Evolutionary conservation across 2,888 invertebrate genomes (phyloP), one percentile per base, ranked within the genome.

Genomic region (Nudaria mundana): DNA sequence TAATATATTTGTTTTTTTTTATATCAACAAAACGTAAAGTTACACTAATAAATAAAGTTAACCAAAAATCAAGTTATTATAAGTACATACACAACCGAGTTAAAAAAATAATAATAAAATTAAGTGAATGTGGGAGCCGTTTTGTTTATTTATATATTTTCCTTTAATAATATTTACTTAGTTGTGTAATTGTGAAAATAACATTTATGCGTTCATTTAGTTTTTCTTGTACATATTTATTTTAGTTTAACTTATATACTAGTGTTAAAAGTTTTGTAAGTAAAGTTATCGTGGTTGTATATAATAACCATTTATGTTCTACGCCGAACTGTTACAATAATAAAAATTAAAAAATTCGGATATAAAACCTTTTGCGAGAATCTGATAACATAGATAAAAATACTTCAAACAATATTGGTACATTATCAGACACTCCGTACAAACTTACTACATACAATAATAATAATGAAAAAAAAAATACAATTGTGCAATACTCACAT

Each of bases 81-180:
- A 90, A 90, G 90, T 91, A 91, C 87, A 87, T 81, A 89, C 88
- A 87, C 84, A 88, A 88, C 85, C 86, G 81, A 85, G 79, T 77
- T 73, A 80, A 73, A 72, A 76, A 76, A 62, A 50, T 63, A 70
- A 69, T n/a, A n/a, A n/a, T n/a, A n/a, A 60, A 71, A 73, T 65
- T 69, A 76, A 68, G 64, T 66, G 60, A 55, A 65, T 59, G 53
- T 64, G 66, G 71, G 73, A 75, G 72, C 71, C 60, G 57, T 62
- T 64, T 59, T 63, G 54, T 20, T 20, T 20, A 20, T 20, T 20
- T 20, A 63, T 64, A 63, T 58, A 50, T 52, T 60, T 53, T 55
- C 56, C 53, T 60, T 60, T 66, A 48, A 37, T 61, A 62, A 69
- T 60, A 62, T 60, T 61, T 43, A 52, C 58, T 58, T 50, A 64